Conservation (phyloP, 2,113 vertebrate genomes). For the Solea solea region DNA sequence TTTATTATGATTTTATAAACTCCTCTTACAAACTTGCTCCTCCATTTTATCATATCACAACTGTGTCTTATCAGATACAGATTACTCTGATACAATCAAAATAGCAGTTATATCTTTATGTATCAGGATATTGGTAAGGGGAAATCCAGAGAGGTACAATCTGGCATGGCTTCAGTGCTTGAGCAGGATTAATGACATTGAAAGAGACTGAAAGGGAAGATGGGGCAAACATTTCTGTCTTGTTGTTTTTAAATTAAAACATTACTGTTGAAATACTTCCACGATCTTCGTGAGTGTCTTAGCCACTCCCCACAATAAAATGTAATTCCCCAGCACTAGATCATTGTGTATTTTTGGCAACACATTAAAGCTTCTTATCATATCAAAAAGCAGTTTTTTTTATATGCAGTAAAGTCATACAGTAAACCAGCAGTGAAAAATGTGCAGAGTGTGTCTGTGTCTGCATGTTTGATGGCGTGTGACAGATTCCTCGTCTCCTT, state of each 20-base stretch:
- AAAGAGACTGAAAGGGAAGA: not conserved
- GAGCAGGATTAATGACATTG: constrained; percentile 12
- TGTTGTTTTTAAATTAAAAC: not conserved
- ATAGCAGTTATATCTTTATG: not conserved
- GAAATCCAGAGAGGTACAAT: constrained; percentile 8
- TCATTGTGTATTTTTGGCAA: not conserved
- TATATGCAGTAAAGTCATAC: not conserved
- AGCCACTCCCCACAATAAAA: not conserved
- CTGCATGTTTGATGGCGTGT: constrained; percentile 16
- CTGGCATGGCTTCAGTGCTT: constrained; percentile 1
- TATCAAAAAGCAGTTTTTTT: constrained; percentile 4
- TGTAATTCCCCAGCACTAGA: not conserved
- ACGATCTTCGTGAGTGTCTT: not conserved
- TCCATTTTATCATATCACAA: constrained; percentile 35
- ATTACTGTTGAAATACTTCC: not conserved
- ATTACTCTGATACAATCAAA: constrained; percentile 8
- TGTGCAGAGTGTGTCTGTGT: not conserved
- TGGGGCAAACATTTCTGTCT: not conserved
- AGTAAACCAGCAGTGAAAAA: not conserved
- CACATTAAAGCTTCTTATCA: not conserved
- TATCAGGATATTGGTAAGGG: not conserved
- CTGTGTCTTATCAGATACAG: constrained; percentile 8
- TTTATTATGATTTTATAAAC: too few relatives aligned
- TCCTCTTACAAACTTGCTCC: not conserved
- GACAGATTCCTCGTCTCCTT: constrained; percentile 56